These are phyloP conservation scores for Nomada lathburiana DNA, from an alignment of 2,888 invertebrate genomes.

Conservation along the genomic window DNA sequence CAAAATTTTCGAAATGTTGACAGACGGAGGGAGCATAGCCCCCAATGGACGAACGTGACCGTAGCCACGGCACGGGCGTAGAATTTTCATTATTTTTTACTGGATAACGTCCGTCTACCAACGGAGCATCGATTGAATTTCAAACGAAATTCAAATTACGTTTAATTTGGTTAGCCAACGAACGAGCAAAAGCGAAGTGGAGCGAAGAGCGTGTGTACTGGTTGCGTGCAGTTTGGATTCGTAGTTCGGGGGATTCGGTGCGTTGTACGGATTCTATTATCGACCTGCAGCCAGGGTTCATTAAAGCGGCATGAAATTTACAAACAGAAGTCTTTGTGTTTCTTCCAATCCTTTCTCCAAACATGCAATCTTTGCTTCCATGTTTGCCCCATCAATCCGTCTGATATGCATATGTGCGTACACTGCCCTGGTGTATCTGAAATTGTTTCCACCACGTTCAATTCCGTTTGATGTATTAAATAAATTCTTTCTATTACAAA, in stretches of 20 bases:
- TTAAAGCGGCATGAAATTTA: slow-evolving; percentile 65
- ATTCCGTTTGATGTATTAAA: neutral
- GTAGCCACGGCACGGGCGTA: slow-evolving; percentile 36
- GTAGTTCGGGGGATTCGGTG: slow-evolving; percentile 57
- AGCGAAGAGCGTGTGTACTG: slow-evolving; percentile 30
- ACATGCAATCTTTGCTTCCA: neutral
- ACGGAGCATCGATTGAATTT: slow-evolving; percentile 80
- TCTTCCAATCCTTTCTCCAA: neutral
- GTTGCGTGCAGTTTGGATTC: slow-evolving; percentile 66
- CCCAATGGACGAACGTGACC: slow-evolving; percentile 43
- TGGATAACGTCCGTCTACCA: slow-evolving; percentile 59
- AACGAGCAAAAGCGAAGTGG: slow-evolving; percentile 39
- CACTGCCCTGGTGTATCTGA: neutral
- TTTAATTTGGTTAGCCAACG: slow-evolving; percentile 79
- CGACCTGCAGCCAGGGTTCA: slow-evolving; percentile 66
- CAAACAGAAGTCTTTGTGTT: slow-evolving; percentile 53
- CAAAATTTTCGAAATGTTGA: slow-evolving; percentile 58
- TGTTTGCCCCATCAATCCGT: neutral
- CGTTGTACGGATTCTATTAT: slow-evolving; percentile 77
- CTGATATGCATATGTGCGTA: neutral
- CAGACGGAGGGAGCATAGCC: slow-evolving; percentile 4
- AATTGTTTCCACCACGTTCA: neutral
- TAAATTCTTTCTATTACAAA: too few species aligned
- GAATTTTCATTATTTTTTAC: slow-evolving; percentile 72
- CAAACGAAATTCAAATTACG: slow-evolving; percentile 83